Percentiles rank a stretch among this genome's conserved stretches.
These are phyloP conservation scores for Paracentrotus lividus DNA, from an alignment of 53 echinoderm and acorn worm genomes.

Conservation along the genomic window DNA sequence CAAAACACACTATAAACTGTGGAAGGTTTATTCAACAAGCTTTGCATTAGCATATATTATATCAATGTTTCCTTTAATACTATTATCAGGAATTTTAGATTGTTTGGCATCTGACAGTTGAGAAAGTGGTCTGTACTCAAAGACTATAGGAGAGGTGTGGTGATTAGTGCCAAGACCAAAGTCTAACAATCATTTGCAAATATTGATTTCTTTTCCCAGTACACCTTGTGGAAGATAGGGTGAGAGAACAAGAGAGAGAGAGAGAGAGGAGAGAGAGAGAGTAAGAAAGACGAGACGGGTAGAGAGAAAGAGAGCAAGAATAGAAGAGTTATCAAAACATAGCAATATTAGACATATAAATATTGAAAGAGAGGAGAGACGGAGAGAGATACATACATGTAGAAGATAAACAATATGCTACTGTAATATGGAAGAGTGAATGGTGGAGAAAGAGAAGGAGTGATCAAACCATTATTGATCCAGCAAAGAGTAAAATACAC, in stretches of 20 bases:
- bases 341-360: too few relatives aligned
- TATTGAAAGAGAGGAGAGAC: not conserved
- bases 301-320: slow-evolving; percentile 1
- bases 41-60: too few relatives aligned
- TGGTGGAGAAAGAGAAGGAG: not conserved
- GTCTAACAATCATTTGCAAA: slow-evolving; percentile 59
- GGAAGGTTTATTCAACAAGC: too few relatives aligned
- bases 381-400: not conserved
- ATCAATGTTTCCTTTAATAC: too few relatives aligned
- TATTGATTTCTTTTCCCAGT: slow-evolving; percentile 39
- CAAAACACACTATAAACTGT: too few relatives aligned
- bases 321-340: too few relatives aligned
- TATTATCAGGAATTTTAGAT: not conserved
- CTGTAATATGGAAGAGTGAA: not conserved
- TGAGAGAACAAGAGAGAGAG: not conserved
- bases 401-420: not conserved
- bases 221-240: too few relatives aligned
- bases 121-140: not conserved
- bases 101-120: not conserved
- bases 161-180: slow-evolving; percentile 60
- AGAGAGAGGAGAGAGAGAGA: not conserved
- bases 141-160: slow-evolving; percentile 52
- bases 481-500: not conserved
- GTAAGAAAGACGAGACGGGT: not conserved
- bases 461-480: not conserved